Conservation (phyloP, 1,140 invertebrate genomes). For the Thalassaphorura encarpata region DNA sequence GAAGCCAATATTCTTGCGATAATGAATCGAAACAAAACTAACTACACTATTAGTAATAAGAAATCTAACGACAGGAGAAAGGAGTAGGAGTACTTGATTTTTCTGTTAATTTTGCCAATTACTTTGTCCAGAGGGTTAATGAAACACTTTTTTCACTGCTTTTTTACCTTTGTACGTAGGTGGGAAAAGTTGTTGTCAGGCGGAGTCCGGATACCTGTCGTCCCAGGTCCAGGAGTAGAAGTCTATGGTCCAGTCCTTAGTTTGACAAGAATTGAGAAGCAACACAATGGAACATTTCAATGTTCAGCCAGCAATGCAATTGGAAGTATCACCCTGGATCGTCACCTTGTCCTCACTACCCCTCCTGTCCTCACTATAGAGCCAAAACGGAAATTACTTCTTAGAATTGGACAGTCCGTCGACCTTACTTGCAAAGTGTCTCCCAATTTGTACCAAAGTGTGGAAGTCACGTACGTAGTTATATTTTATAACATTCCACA, state of each 20-base stretch:
- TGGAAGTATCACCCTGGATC: slow-evolving; percentile 48
- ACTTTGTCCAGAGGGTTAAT: too few relatives aligned
- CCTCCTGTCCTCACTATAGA: slow-evolving; percentile 45
- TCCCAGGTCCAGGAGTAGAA: slow-evolving; percentile 11
- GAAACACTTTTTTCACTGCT: too few relatives aligned
- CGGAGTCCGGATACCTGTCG: background rate
- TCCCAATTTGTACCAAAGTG: background rate
- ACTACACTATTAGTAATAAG: too few relatives aligned
- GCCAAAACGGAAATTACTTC: slow-evolving; percentile 45
- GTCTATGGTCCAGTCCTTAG: slow-evolving; percentile 20
- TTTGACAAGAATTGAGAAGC: slow-evolving; percentile 14
- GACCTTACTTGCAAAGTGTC: slow-evolving; percentile 43
- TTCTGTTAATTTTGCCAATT: too few relatives aligned
- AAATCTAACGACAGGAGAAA: too few relatives aligned
- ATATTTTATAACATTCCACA: too few relatives aligned
- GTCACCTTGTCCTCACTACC: slow-evolving; percentile 44
- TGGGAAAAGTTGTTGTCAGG: slow-evolving; percentile 6
- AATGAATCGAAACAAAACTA: too few relatives aligned
- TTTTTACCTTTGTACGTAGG: background rate
- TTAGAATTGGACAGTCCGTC: slow-evolving; percentile 45
- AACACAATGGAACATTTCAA: slow-evolving; percentile 38
- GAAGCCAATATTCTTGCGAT: too few relatives aligned
- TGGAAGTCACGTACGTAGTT: background rate
- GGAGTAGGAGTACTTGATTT: too few relatives aligned
- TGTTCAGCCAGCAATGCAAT: slow-evolving; percentile 50